A percentile compares a stretch with the other conserved stretches of the same genome.
Evolutionary conservation across 1,140 invertebrate genomes (phyloP).

Genomic region (Hirudo medicinalis): DNA sequence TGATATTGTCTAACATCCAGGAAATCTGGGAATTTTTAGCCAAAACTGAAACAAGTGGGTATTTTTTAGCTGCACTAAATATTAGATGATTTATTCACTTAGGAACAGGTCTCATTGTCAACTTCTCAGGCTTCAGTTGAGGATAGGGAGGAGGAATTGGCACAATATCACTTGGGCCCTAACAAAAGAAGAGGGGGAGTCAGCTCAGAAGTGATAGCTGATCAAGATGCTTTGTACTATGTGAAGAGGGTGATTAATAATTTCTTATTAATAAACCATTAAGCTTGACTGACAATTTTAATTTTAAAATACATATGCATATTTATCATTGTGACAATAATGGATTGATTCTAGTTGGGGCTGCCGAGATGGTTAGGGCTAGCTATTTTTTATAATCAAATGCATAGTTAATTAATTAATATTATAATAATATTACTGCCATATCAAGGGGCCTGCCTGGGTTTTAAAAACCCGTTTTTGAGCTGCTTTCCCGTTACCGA

Average conservation of each 20-base stretch:
- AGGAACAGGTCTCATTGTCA: constrained; percentile 8
- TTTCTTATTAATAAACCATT: neutral
- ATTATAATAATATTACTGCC: too few relatives aligned
- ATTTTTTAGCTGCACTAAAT: neutral
- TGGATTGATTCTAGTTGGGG: neutral
- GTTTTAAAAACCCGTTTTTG: too few relatives aligned
- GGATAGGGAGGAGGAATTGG: constrained; percentile 12
- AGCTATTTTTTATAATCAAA: too few relatives aligned
- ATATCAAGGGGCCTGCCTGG: too few relatives aligned
- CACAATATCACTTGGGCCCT: neutral
- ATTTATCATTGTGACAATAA: neutral
- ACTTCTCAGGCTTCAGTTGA: neutral
- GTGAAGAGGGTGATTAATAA: constrained; percentile 12
- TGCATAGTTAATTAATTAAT: too few relatives aligned
- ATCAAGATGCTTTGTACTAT: constrained; percentile 14
- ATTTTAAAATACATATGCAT: neutral
- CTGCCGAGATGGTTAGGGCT: too few relatives aligned
- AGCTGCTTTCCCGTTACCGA: too few relatives aligned
- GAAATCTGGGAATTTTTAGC: neutral
- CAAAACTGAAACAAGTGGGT: neutral
- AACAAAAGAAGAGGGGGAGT: constrained; percentile 11
- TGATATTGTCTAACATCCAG: neutral
- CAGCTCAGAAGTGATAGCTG: constrained; percentile 15
- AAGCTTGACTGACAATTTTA: neutral
- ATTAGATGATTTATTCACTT: neutral